Conservation (phyloP, 2,888 invertebrate species). For the Cephus nigrinus region DNA sequence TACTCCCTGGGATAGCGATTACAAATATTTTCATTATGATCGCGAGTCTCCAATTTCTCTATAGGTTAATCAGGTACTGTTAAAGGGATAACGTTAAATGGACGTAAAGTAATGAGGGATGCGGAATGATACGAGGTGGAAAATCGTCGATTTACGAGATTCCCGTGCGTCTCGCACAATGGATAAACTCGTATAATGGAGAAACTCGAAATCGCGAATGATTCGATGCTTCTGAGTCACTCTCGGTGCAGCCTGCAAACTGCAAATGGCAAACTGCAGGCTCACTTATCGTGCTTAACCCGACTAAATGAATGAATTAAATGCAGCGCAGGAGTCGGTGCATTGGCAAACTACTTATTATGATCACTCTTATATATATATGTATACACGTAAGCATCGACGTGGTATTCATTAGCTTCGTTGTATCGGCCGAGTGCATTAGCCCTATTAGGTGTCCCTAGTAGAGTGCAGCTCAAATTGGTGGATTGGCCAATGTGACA, state of each 20-base stretch:
- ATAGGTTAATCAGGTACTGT: neutral
- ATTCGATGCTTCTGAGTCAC: neutral
- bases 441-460: neutral
- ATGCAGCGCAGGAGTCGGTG: constrained; percentile 22
- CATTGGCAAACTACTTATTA: neutral
- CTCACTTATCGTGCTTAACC: constrained; percentile 41
- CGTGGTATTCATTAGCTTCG: neutral
- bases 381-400: neutral
- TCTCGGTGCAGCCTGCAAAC: neutral
- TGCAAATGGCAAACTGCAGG: neutral
- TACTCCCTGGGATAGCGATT: neutral
- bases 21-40: neutral
- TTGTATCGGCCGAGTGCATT: neutral
- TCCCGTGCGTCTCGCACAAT: neutral
- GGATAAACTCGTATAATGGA: neutral
- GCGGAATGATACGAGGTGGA: neutral
- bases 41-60: neutral
- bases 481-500: neutral
- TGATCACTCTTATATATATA: neutral
- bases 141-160: neutral
- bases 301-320: constrained; percentile 46
- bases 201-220: neutral
- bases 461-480: neutral
- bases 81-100: neutral
- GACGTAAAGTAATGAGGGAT: neutral